Percentiles rank a stretch among this genome's conserved stretches.
These are phyloP conservation scores for Diplolepis rosae DNA, from an alignment of 2,888 invertebrate species.

Conservation along the genomic window DNA sequence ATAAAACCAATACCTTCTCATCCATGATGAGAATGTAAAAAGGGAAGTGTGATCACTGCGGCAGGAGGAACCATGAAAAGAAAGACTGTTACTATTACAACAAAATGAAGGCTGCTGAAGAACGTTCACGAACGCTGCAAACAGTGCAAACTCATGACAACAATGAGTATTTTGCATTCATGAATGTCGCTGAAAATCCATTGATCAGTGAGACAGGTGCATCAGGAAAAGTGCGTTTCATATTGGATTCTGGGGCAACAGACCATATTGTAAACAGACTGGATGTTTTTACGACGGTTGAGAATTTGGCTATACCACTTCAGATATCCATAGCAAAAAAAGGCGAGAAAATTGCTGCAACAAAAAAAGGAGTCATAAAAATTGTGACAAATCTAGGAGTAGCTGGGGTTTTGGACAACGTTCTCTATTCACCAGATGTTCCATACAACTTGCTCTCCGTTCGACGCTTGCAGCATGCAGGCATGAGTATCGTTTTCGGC, in stretches of 20 bases:
- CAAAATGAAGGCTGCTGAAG: not conserved
- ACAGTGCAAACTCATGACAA: not conserved
- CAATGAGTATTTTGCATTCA: not conserved
- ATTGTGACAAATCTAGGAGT: conserved; percentile 54
- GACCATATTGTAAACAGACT: not conserved
- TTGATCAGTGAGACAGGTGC: not conserved
- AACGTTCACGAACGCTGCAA: conserved; percentile 4
- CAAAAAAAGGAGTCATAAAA: conserved; percentile 56
- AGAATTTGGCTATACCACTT: not conserved
- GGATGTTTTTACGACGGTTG: not conserved
- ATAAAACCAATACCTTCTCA: too few species aligned
- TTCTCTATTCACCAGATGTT: conserved; percentile 59
- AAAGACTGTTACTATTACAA: conserved; percentile 7
- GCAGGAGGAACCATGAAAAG: not conserved
- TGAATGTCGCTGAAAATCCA: not conserved
- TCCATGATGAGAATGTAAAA: too few species aligned
- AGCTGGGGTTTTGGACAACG: conserved; percentile 46
- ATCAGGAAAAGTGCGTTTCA: not conserved
- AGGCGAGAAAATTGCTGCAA: conserved; percentile 56
- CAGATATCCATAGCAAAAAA: conserved; percentile 57
- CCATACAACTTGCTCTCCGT: conserved; percentile 62
- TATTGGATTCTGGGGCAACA: not conserved
- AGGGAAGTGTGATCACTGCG: not conserved
- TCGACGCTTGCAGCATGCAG: conserved; percentile 53
- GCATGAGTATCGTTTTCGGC: conserved; percentile 58